These are phyloP conservation scores for Bombus pyrosoma DNA, from an alignment of 1,140 invertebrate genomes.

Conservation along the genomic window DNA sequence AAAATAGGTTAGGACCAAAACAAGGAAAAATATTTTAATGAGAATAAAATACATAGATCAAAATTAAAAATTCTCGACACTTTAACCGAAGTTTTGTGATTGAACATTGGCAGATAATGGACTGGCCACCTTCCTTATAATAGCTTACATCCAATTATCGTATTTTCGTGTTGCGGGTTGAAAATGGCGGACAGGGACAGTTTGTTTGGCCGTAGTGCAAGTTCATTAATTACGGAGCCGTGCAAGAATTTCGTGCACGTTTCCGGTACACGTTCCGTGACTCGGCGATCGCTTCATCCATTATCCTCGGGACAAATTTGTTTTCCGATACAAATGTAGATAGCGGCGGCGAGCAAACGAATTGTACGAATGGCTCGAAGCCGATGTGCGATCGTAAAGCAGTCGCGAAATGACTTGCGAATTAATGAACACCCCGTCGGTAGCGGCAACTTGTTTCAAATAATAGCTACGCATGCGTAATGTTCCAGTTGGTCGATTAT, in stretches of 20 bases:
- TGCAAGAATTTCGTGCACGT: conserved; percentile 67
- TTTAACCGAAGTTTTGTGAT: not conserved
- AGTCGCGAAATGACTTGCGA: conserved; percentile 72
- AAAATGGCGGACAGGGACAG: conserved; percentile 6
- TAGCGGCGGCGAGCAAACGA: conserved; percentile 59
- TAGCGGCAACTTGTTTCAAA: conserved; percentile 65
- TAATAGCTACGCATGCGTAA: conserved; percentile 49
- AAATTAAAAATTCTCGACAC: not conserved
- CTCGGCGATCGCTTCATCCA: conserved; percentile 77
- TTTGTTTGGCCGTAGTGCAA: conserved; percentile 34
- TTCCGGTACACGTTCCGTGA: conserved; percentile 67
- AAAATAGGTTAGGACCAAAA: not conserved
- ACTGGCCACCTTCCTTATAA: not conserved
- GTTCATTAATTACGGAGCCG: conserved; percentile 72
- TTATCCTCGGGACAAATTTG: conserved; percentile 79
- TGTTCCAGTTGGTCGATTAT: conserved; percentile 21
- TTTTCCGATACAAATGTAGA: conserved; percentile 78
- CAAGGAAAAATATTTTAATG: not conserved
- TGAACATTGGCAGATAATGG: not conserved
- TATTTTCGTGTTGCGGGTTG: not conserved
- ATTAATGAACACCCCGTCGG: conserved; percentile 74
- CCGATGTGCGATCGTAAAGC: conserved; percentile 69
- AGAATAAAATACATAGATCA: not conserved
- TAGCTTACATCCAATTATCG: conserved; percentile 37
- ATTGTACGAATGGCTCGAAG: conserved; percentile 65